Base-by-base conservation (phyloP, 1,140 invertebrate genomes). In the Planococcus citri region DNA sequence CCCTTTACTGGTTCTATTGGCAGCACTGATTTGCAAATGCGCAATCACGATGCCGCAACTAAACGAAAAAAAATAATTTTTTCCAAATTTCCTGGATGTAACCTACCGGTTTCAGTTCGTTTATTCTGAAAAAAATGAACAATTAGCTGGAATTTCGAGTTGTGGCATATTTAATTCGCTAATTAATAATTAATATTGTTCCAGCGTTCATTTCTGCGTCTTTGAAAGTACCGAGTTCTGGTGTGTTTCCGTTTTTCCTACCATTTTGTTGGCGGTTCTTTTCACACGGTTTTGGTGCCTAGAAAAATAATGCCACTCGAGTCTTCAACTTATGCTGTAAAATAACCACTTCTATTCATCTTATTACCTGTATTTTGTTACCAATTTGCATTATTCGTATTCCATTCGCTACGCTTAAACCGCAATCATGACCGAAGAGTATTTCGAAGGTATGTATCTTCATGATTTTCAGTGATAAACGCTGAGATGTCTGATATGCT, bases 81-180 rank as follows among this genome's bases (percentile, higher is more conserved):
- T 25, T 64, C 20, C 22, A n/a, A n/a, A n/a, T 64, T 64, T 64
- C 60, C 60, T 64, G 60, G 60, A 64, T 64, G 60, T 64, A 64
- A 6, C 60, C 20, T 25, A 27, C 60, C 60, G 60, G 60, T 27
- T 27, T 24, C 21, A 9, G 25, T 25, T 25, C 17, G 8, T 21
- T 24, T 64, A 10, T 20, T 20, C 17, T 6, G 10, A 6, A 25
- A 64, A 64, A 25, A 64, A 4, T 21, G 1, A 27, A 25, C 21
- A 64, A 64, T 64, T 24, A 17, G 10, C n/a, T 6, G 8, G 24
- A 24, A 4, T 24, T 25, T 27, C 24, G 17, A 64, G 6, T 51
- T 64, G 60, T 64, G 25, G 22, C 25, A 64, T 25, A 24, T 9
- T 64, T 64, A 17, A 14, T 64, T n/a, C 22, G 10, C 10, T 6